Evolutionary conservation across 2,113 vertebrate genomes (phyloP).

Genomic region (Elephas maximus): DNA sequence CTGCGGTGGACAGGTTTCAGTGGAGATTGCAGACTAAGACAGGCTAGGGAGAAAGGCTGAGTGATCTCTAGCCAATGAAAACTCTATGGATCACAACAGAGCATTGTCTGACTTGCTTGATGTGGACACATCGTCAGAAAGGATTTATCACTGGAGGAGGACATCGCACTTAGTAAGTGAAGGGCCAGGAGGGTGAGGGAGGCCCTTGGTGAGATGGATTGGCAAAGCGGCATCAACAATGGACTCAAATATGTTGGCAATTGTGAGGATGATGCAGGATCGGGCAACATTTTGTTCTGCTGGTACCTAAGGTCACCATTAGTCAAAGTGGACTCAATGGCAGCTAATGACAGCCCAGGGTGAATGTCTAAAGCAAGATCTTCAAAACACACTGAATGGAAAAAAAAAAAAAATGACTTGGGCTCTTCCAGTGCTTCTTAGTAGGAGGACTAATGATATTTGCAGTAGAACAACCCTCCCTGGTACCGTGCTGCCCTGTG

Average conservation of each 20-base stretch:
- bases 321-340: background rate
- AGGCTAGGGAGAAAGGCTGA: background rate
- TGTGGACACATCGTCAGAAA: background rate
- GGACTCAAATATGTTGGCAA: background rate
- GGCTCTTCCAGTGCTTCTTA: background rate
- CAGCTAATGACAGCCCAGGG: background rate
- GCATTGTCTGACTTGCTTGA: background rate
- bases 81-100: background rate
- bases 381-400: background rate
- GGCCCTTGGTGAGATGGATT: background rate
- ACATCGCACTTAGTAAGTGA: background rate
- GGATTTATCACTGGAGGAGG: background rate
- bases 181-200: background rate
- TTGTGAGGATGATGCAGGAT: background rate
- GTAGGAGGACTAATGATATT: background rate
- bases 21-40: background rate
- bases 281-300: background rate
- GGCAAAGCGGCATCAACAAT: background rate
- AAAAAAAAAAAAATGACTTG: background rate
- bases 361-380: background rate
- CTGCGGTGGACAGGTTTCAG: background rate
- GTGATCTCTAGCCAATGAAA: background rate
- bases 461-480: rapidly evolving
- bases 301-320: background rate
- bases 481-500: rapidly evolving